These are phyloP conservation scores for Calephelis nemesis DNA, from an alignment of 1,140 invertebrate species.

Conservation along the genomic window DNA sequence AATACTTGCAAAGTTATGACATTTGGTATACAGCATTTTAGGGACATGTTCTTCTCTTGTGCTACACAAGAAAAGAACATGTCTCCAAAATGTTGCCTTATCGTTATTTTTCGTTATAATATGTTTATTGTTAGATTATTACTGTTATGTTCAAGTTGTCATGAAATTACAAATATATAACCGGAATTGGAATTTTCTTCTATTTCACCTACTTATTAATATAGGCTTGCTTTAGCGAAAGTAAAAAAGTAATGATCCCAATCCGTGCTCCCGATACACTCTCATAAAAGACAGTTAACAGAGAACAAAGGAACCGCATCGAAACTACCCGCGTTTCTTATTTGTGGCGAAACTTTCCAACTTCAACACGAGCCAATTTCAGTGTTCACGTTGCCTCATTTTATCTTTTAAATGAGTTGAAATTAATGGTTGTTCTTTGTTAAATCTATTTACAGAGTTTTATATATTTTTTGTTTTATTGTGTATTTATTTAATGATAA, in stretches of 20 bases:
- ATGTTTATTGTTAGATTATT: too few species aligned
- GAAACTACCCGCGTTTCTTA: slow-evolving; percentile 1
- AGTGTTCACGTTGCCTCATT: slow-evolving; percentile 8
- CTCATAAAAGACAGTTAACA: slow-evolving; percentile 12
- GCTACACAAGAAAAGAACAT: too few species aligned
- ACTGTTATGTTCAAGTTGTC: too few species aligned
- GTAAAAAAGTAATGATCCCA: background rate
- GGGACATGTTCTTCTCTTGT: too few species aligned
- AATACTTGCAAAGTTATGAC: too few species aligned
- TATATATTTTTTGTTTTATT: background rate
- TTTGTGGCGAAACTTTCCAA: slow-evolving; percentile 12
- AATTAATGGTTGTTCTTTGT: slow-evolving; percentile 17
- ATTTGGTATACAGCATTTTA: too few species aligned
- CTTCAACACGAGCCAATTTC: slow-evolving; percentile 9
- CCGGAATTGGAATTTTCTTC: too few species aligned
- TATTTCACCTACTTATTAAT: too few species aligned
- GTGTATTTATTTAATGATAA: background rate
- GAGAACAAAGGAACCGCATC: slow-evolving; percentile 6
- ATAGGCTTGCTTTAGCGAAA: background rate
- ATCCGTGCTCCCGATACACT: background rate
- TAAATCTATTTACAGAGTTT: slow-evolving; percentile 7
- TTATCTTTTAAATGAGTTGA: slow-evolving; percentile 17
- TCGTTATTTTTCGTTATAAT: too few species aligned
- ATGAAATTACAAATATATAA: too few species aligned
- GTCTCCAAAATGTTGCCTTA: too few species aligned